These are phyloP conservation scores for Ginglymostoma cirratum DNA, from an alignment of 2,113 vertebrate genomes.

Conservation along the genomic window DNA sequence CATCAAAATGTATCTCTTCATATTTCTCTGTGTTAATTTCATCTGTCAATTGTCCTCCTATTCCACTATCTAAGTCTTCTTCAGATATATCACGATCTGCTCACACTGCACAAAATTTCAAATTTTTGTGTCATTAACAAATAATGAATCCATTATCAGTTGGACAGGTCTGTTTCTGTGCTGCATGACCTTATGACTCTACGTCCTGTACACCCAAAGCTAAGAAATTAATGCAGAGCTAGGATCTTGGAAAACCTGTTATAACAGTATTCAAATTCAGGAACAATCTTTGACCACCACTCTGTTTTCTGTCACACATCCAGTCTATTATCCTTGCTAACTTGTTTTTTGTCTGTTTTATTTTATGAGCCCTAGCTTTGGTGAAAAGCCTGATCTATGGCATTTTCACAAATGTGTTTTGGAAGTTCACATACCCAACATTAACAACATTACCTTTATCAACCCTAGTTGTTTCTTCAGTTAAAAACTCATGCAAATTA, in stretches of 20 bases:
- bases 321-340: neutral
- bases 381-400: neutral
- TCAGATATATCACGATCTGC: neutral
- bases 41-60: neutral
- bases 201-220: neutral
- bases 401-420: neutral
- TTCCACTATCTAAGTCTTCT: neutral
- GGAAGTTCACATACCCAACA: neutral
- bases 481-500: neutral
- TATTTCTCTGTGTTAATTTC: neutral
- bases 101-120: neutral
- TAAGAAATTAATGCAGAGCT: neutral
- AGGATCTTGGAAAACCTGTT: neutral
- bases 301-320: neutral
- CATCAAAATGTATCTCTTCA: neutral
- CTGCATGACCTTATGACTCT: neutral
- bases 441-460: neutral
- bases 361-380: neutral
- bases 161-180: no score
- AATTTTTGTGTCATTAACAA: neutral
- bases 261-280: neutral
- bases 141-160: neutral
- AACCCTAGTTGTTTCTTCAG: neutral
- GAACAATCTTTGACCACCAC: neutral
- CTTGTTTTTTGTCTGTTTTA: neutral